phyloP scores from a whole-genome alignment of 1,140 invertebrate genomes.

The Heterodera schachtii region DNA sequence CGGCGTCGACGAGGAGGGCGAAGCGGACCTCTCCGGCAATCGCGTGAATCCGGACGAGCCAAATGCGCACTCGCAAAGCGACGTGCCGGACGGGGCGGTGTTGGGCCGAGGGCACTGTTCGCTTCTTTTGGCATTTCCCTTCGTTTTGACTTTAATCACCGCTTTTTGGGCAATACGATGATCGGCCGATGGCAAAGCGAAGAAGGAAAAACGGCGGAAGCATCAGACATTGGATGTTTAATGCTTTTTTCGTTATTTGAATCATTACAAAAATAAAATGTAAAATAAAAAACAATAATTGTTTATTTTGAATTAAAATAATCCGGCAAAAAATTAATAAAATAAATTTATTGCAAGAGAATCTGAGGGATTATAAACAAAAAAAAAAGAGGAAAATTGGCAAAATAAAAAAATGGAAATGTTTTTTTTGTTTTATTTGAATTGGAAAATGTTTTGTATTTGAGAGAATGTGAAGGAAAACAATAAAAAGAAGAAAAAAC shows the following conservation, averaged over 20 bases:
- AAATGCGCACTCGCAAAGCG: constrained; percentile 13
- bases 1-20: neutral
- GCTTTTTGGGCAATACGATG: neutral
- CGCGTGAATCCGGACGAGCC: neutral
- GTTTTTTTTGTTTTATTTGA: neutral
- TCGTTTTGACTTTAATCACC: neutral
- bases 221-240: neutral
- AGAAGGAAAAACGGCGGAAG: neutral
- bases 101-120: neutral
- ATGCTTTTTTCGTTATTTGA: neutral
- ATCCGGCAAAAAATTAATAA: too few species aligned
- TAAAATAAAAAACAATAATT: too few species aligned
- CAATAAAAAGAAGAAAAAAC: constrained; percentile 1
- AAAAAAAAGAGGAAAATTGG: neutral
- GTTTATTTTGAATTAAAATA: too few species aligned
- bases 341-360: neutral
- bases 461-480: neutral
- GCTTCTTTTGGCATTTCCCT: neutral
- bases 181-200: neutral
- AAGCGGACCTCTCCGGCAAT: neutral
- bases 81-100: neutral
- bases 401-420: neutral
- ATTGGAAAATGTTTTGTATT: neutral
- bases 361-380: neutral
- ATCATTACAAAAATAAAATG: constrained; percentile 17